A percentile compares a stretch with the other conserved stretches of the same genome.
These are phyloP conservation scores for Cathartes aura DNA, from an alignment of 2,113 vertebrate species.

Conservation along the genomic window DNA sequence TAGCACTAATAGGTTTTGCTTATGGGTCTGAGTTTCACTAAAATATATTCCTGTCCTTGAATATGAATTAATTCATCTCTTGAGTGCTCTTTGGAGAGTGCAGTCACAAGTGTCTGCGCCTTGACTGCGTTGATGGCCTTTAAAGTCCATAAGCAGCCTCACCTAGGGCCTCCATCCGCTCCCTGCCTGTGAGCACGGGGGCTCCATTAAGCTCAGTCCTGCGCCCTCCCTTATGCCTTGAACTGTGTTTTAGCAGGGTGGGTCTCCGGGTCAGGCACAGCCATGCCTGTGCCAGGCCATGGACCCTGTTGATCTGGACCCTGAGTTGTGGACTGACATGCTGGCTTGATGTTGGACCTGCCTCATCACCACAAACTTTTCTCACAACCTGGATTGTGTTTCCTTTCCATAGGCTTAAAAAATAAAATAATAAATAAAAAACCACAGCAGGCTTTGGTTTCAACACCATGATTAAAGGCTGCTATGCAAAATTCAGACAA, in stretches of 20 bases:
- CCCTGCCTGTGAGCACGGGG: background rate
- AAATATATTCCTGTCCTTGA: conserved; percentile 33
- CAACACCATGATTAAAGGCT: background rate
- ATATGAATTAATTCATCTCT: conserved; percentile 42
- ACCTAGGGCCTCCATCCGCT: background rate
- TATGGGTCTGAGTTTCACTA: conserved; percentile 4
- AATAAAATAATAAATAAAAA: background rate
- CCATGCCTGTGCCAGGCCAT: background rate
- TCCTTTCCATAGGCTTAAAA: background rate
- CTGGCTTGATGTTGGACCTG: background rate
- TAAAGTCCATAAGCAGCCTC: background rate
- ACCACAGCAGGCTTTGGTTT: background rate
- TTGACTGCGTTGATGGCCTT: background rate
- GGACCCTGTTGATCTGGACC: background rate
- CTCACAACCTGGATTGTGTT: background rate
- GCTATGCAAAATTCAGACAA: background rate
- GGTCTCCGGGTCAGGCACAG: too few relatives aligned
- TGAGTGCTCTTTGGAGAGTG: background rate
- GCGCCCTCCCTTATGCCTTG: background rate
- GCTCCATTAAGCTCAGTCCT: background rate
- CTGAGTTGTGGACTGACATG: background rate
- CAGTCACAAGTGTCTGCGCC: background rate
- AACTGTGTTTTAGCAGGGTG: background rate
- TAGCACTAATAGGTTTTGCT: conserved; percentile 49
- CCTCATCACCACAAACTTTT: background rate